Evolutionary conservation across 2,888 invertebrate species (phyloP).

Genomic region (Spatulosminthurus flaviceps): DNA sequence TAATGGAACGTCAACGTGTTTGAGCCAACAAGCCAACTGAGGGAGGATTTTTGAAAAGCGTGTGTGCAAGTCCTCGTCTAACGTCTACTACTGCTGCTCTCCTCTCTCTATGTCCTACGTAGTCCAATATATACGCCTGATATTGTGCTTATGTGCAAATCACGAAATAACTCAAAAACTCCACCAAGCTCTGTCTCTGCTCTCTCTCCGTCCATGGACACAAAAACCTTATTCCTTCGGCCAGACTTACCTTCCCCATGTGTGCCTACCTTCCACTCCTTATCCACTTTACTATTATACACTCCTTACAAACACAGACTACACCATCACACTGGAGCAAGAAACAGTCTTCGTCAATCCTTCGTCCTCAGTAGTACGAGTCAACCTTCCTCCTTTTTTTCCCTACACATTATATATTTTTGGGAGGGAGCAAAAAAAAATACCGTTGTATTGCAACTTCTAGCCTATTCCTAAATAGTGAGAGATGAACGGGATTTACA

Average conservation of each 20-base stretch:
- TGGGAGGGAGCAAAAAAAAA: too few relatives aligned
- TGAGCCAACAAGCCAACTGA: slow-evolving; percentile 14
- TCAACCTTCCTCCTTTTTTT: too few relatives aligned
- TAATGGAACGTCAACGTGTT: slow-evolving; percentile 9
- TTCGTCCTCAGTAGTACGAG: too few relatives aligned
- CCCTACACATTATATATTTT: too few relatives aligned
- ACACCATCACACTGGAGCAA: background rate
- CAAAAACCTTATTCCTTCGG: background rate
- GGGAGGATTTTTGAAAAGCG: background rate
- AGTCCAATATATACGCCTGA: too few relatives aligned
- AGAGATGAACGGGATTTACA: background rate
- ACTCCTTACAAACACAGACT: background rate
- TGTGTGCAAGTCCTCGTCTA: background rate
- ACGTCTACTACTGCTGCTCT: background rate
- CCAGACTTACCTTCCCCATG: background rate
- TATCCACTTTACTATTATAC: too few relatives aligned
- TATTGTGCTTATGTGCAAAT: slow-evolving; percentile 21
- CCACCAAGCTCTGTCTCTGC: background rate
- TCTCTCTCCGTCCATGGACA: background rate
- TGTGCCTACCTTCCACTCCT: too few relatives aligned
- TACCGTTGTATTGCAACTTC: background rate
- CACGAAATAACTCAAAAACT: slow-evolving; percentile 19
- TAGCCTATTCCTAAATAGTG: too few relatives aligned
- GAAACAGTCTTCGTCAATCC: background rate
- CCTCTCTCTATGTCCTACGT: too few relatives aligned